These are phyloP conservation scores for Formica selysi DNA, from an alignment of 1,140 invertebrate genomes.

Conservation along the genomic window DNA sequence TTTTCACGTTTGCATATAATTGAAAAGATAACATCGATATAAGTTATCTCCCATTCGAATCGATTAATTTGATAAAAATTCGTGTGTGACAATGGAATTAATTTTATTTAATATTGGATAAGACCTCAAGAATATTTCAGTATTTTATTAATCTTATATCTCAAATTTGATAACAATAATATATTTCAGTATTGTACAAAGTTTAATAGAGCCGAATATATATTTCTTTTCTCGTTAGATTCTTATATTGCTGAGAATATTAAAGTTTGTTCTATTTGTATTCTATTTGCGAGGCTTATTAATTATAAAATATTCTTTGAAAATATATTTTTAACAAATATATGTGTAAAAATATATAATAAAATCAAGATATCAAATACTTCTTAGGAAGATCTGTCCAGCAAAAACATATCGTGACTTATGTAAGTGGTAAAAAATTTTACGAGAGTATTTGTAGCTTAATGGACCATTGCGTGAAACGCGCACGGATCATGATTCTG, in stretches of 20 bases:
- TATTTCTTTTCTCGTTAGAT: neutral
- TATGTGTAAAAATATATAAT: slow-evolving; percentile 21
- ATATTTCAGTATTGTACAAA: neutral
- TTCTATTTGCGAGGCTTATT: neutral
- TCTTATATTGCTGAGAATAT: slow-evolving; percentile 1
- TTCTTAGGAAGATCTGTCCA: neutral
- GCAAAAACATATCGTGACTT: neutral
- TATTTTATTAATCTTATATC: neutral
- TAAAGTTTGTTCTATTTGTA: neutral
- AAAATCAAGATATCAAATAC: slow-evolving; percentile 3
- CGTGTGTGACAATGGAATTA: neutral
- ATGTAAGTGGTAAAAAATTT: slow-evolving; percentile 1
- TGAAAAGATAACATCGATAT: too few species aligned
- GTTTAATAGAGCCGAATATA: neutral
- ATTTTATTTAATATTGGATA: slow-evolving; percentile 9
- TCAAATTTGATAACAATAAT: neutral
- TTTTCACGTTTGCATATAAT: too few species aligned
- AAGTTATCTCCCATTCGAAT: too few species aligned
- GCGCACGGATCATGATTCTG: neutral
- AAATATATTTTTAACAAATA: slow-evolving; percentile 24
- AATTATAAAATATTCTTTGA: slow-evolving; percentile 7
- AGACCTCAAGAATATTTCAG: slow-evolving; percentile 23
- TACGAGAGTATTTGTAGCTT: neutral
- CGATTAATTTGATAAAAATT: neutral
- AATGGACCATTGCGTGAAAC: neutral